Base-by-base conservation (phyloP, 2,113 vertebrate species). In the Protobothrops mucrosquamatus region DNA sequence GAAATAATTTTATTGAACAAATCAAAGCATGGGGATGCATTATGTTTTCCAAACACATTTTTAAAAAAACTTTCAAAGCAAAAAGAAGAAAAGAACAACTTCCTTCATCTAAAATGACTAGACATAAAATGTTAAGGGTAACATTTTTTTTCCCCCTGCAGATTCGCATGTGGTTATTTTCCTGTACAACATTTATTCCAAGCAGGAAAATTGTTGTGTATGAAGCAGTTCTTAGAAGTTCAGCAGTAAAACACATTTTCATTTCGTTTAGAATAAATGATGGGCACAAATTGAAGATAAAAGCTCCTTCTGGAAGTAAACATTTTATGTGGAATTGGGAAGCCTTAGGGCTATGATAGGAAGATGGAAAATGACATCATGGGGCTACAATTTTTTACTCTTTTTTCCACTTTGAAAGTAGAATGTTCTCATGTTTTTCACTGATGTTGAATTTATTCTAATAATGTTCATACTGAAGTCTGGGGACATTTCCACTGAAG, bases 1-100 rank as follows among this genome's bases (percentile, higher is more conserved):
- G 43, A 69, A 85, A 26, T 94, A 89, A 93, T 91, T 94, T 92
- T 56, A 74, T 95, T 95, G 29, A 81, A 87, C 29, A 89, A 94
- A 93, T 22, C 2, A 91, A 24, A 90, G 6, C 87, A 52, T 85
- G 39, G 90, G n/a, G 9, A 34, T 92, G 91, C 88, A 54, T 64
- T 39, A 2, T 56, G 2, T 92, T 94, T 54, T 54, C 87, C 85
- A 91, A 2, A 88, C 54, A 87, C 69, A 22, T 4, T 29, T 85
- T 0, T 1, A 93, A 81, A 46, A 24, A 10, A 93, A 81, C 74
- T 95, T 0, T 55, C 86, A 87, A 4, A 89, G 14, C 93, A 39
- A 92, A 93, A 59, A 4, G 0, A 89, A 94, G 94, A 93, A 15
- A 87, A 69, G 2, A 74, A 87, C 23, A 92, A 29, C 46, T 51